Base-by-base conservation (phyloP, 2,797 vertebrate genomes). In the Myotis daubentonii region DNA sequence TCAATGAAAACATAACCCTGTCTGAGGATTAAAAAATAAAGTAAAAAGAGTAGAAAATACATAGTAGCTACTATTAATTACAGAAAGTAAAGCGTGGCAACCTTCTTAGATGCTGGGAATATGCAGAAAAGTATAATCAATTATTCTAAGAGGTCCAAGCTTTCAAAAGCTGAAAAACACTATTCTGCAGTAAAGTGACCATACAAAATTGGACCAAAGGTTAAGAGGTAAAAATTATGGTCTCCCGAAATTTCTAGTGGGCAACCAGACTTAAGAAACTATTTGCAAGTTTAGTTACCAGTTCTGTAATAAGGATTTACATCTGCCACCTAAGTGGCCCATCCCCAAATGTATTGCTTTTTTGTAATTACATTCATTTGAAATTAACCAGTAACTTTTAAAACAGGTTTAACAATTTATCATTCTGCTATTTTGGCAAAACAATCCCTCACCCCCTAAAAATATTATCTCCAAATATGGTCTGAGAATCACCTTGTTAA, bases 351-450 rank as follows among this genome's bases (percentile, higher is more conserved):
- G 19, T 53, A 74, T 2, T 68, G 51, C 79, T 71, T 57, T 38
- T 94, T 89, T 75, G 5, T 65, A 80, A 76, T 75, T 75, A 88
- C 22, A 47, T 70, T 33, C 41, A 71, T 51, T 76, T 68, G 79
- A 83, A 96, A 86, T 66, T 85, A 93, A 90, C 57, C 44, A 51
- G 22, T 33, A 93, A 95, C 51, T 87, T 91, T 90, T 66, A 36
- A 57, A 93, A 86, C 19, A 83, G 16, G 44, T 33, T 87, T 83
- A 93, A 66, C 16, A 91, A 80, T 76, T 49, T 95, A 83, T 88
- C 36, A 23, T 76, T 78, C 62, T 74, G 80, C 30, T 62, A 76
- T 57, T 94, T 78, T 83, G 65, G 38, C 33, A 91, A 76, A 94
- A 93, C 60, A 83, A 87, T n/a, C 36, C 78, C 71, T 51, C 62